Evolutionary conservation across 1,140 invertebrate species (phyloP).

Genomic region (Palaemon carinicauda): DNA sequence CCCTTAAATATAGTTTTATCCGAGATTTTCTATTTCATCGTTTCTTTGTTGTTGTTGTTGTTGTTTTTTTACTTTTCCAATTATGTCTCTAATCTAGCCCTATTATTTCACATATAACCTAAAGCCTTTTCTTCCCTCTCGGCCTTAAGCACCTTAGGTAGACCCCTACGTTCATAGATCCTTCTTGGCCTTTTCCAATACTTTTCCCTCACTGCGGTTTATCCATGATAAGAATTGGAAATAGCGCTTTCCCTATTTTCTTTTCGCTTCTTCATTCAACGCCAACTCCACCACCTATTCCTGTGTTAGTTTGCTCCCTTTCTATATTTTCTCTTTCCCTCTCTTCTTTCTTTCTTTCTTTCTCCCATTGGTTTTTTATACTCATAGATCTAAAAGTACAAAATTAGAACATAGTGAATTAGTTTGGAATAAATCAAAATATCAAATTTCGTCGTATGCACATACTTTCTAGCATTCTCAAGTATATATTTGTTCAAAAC

Average conservation of each 20-base stretch:
- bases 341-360: neutral
- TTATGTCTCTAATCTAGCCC: neutral
- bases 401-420: too few species aligned
- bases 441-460: too few species aligned
- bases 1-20: too few species aligned
- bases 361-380: neutral
- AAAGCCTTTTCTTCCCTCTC: too few species aligned
- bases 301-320: neutral
- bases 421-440: too few species aligned
- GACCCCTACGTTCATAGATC: too few species aligned
- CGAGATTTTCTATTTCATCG: too few species aligned
- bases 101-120: neutral
- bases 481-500: too few species aligned
- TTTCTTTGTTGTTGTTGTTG: too few species aligned
- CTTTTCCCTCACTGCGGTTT: neutral
- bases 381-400: neutral
- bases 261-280: neutral
- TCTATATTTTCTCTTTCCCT: neutral
- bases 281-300: neutral
- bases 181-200: neutral
- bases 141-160: too few species aligned
- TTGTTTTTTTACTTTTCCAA: too few species aligned
- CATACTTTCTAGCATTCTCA: too few species aligned
- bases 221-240: neutral
- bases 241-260: neutral